phyloP scores from a whole-genome alignment of 2,888 invertebrate species.

The Loripinus fragilis region DNA sequence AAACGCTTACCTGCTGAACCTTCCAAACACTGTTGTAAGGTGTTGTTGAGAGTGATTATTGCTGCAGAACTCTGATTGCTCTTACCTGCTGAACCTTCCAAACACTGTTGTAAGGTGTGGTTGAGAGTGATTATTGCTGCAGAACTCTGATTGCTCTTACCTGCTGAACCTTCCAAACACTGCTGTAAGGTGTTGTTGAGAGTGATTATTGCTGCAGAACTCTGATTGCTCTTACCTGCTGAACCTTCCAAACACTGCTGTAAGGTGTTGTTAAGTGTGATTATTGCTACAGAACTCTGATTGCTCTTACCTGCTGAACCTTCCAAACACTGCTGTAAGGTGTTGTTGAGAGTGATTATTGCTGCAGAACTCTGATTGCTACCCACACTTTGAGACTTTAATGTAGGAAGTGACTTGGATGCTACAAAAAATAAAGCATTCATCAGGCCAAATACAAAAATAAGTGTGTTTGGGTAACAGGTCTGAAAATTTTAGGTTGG shows the following conservation, averaged over 20 bases:
- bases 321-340: conserved; percentile 81
- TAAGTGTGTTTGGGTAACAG: too few relatives aligned
- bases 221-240: conserved; percentile 70
- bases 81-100: too few relatives aligned
- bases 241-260: conserved; percentile 81
- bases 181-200: too few relatives aligned
- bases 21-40: conserved; percentile 81
- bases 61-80: conserved; percentile 75
- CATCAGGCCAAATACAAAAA: too few relatives aligned
- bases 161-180: too few relatives aligned
- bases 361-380: conserved; percentile 73
- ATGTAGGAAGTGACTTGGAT: conserved; percentile 48
- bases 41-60: conserved; percentile 79
- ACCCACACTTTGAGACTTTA: conserved; percentile 36
- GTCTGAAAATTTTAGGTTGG: too few relatives aligned
- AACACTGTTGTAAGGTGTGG: too few relatives aligned
- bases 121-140: too few relatives aligned
- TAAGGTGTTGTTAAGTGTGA: conserved; percentile 80
- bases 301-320: conserved; percentile 77
- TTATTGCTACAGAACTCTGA: conserved; percentile 77
- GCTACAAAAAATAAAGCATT: conserved; percentile 38
- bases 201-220: too few relatives aligned
- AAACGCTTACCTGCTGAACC: conserved; percentile 80
- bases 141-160: conserved; percentile 59
- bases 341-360: conserved; percentile 79